Base-by-base conservation (phyloP, 2,888 invertebrate species). In the Caenorhabditis uteleia region DNA sequence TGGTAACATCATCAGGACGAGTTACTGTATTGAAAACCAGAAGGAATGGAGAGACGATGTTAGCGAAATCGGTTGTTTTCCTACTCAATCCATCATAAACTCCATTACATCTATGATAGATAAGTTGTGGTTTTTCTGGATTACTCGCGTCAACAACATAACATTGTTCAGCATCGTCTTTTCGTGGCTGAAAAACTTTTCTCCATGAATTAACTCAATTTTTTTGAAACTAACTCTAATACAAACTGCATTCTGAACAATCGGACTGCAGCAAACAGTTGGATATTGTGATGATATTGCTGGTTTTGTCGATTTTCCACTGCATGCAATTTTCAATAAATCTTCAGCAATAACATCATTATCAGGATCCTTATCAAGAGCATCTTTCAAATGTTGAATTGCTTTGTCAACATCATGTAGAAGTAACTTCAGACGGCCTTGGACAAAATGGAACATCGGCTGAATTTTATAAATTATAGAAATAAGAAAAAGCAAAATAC, bases 101-200 rank as follows among this genome's bases (percentile, higher is more conserved):
- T 42, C 77, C 76, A 40, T 74, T 74, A 49, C 79, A 79, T 23
- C 79, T 50, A 48, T 64, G 62, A 46, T 77, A 76, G 38, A 69
- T 47, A 18, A 78, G 50, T n/a, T 48, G 29, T 4, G 59, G 55
- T 12, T 43, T 44, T 1, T 42, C 53, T 4, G 43, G 45, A n/a
- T 34, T 3, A 4, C 38, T 34, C 1, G 45, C 18, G 18, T 70
- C 73, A 0, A 73, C 68, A 2, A 70, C 60, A 27, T 68, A 73
- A 38, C 73, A 73, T 27, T 55, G 54, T 21, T 73, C 73, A 20
- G 51, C 45, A 1, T 20, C 10, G 3, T 51, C 26, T 26, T 51
- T 53, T 2, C 48, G 46, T n/a, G n/a, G n/a, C n/a, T n/a, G n/a
- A n/a, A n/a, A n/a, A n/a, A n/a, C n/a, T n/a, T n/a, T n/a, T n/a